Conservation (phyloP, 1,140 invertebrate species). For the Calephelis nemesis region DNA sequence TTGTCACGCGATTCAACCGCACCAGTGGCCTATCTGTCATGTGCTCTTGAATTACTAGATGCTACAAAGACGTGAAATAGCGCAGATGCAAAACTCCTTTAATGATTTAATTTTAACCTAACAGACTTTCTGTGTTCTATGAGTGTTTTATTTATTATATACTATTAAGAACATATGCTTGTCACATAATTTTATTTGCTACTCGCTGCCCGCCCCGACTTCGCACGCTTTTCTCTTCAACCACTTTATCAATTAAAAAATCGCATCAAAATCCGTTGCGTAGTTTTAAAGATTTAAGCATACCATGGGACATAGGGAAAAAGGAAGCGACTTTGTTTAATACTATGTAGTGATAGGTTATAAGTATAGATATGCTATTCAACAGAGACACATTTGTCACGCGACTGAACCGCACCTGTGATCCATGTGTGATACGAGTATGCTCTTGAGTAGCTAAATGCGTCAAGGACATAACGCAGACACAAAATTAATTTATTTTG, state of each 20-base stretch:
- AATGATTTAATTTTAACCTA: no score
- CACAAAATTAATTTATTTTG: background rate
- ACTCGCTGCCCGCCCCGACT: no score
- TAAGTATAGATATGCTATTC: constrained; percentile 9
- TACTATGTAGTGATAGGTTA: no score
- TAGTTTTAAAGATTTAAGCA: no score
- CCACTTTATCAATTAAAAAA: no score
- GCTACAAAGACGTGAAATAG: constrained; percentile 14
- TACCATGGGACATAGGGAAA: no score
- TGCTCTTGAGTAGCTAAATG: constrained; percentile 42
- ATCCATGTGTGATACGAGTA: constrained; percentile 63
- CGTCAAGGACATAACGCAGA: constrained; percentile 17
- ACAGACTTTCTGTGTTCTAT: no score
- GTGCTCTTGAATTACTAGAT: constrained; percentile 42
- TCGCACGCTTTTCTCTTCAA: no score
- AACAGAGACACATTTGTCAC: constrained; percentile 61
- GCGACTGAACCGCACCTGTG: constrained; percentile 58
- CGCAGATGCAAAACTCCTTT: constrained; percentile 1
- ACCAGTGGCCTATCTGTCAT: constrained; percentile 62
- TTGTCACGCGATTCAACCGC: constrained; percentile 65
- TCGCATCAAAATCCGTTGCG: no score
- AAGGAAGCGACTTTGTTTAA: no score
- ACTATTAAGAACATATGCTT: background rate
- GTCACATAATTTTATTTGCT: constrained; percentile 25
- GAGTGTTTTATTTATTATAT: no score